Evolutionary conservation across 2,113 vertebrate genomes (phyloP), one percentile per base, ranked within the genome.

Genomic region (Trachemys scripta): DNA sequence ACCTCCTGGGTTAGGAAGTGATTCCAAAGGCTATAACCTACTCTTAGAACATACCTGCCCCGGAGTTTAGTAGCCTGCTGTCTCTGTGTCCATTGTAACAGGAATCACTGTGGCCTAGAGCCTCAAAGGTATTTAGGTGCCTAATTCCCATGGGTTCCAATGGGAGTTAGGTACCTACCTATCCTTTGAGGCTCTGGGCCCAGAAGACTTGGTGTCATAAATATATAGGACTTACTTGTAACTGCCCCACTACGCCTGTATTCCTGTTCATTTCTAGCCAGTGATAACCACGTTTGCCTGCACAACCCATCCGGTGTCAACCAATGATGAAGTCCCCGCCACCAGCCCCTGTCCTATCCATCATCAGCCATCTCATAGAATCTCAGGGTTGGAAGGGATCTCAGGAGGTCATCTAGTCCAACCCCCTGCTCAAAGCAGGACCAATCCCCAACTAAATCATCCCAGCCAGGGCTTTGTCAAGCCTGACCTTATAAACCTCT

Each of bases 1-100:
- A 88, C 92, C 92, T 57, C 85, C 79, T 78, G 82, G 76, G 92
- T 85, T 83, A 92, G 83, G 93, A 92, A 88, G 90, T 38, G 84
- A 54, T 88, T 96, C 82, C 90, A 91, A 82, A 87, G 50, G 17
- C 84, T 94, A 80, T 29, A 90, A 19, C 35, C 17, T 9, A 91
- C 85, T 82, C 35, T 82, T 87, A 72, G 45, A 47, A 47, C 45
- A 47, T 47, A 47, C 45, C 45, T 47, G 45, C 45, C 45, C 45
- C 45, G 7, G 45, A 8, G 45, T 47, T 57, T 27, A 27, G 11
- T 25, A 42, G 12, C 10, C 38, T 42, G 10, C 22, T 45, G 38
- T 7, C 38, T 45, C 72, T 25, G 72, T 42, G 38, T 76, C 38
- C 42, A 25, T 76, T 45, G 10, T 5, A 75, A 69, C 17, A 69